Evolutionary conservation across 2,797 vertebrate genomes (phyloP), one percentile per base, ranked within the genome.

Genomic region (Emys orbicularis): DNA sequence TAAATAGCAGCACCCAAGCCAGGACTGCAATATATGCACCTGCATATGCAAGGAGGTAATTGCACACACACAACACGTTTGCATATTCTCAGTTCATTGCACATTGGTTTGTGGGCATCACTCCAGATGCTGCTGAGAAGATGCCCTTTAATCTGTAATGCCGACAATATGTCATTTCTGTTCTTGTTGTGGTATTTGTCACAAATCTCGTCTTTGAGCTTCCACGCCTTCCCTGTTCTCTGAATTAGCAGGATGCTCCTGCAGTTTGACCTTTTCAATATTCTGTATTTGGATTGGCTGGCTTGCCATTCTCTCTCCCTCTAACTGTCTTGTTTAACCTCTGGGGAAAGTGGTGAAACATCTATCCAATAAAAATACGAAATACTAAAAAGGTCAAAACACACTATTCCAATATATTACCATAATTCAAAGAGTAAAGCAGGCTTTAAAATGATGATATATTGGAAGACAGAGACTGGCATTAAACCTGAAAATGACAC

Each of bases 381-480:
- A 98, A 98, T 96, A 97, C 97, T 96, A 97, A 93, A 98, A 98
- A 98, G 98, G 97, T 98, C 95, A 95, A 92, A 96, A 95, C 92
- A 88, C 83, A 90, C 94, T 68, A 98, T 98, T 98, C 97, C 95
- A 98, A 98, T 98, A 98, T 98, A 98, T 98, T 98, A 97, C 96
- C 98, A 98, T 98, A 98, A 97, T 95, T 98, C 97, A 96, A 95
- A 95, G 94, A 83, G 84, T 93, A 97, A 97, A 97, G 93, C 92
- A 81, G 96, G 86, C 97, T 97, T 98, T 98, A 95, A 97, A 97
- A 95, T 97, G 97, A 98, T 97, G 97, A 97, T 97, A 95, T 2
- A 65, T 86, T 95, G 96, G 86, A 95, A 97, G 97, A 90, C 81
- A 88, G 95, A 97, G 97, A 97, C 92, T 97, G 97, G 96, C 97